Base-by-base conservation (phyloP, 2,888 invertebrate species). In the Calephelis perditalis region DNA sequence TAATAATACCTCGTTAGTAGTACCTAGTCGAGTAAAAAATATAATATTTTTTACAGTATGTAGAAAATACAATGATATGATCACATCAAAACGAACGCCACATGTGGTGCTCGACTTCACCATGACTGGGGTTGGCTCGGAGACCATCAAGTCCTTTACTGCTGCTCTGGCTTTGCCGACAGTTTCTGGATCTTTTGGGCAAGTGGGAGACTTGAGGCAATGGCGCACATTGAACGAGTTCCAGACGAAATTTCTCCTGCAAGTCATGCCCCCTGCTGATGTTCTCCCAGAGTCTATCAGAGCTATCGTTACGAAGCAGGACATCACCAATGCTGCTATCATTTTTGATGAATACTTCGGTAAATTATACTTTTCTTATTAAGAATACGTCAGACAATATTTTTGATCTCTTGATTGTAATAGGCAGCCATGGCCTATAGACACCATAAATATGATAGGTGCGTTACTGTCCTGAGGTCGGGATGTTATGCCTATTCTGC, bases 261-360 rank as follows among this genome's bases (percentile, higher is more conserved):
- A 97, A 86, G 92, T 97, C 49, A 94, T 94, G 87, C 97, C 97
- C 0, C 97, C 97, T 0, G 95, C 95, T 0, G 97, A 97, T 75
- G 89, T 97, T 43, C 93, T 97, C 65, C 95, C 97, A 0, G 96
- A 96, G 80, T 94, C 95, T 1, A 93, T 98, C 0, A 91, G 96
- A 61, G 95, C 96, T 55, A 93, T 98, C 69, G 96, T 97, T 5
- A 91, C 93, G 0, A 92, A 94, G 67, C 95, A 97, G 83, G 97
- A 97, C 75, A 96, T 98, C 61, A 96, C 96, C 5, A 97, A 97
- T 77, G 97, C 97, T 11, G 98, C 97, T 7, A 96, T 99, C 57
- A 91, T 99, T 56, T 98, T 96, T 78, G 98, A 99, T 74, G 93
- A 95, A 36, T 94, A 94, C 47, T 98, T 97, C 77, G 94, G 96